Evolutionary conservation across 1,140 invertebrate species (phyloP).

Genomic region (Drosophila yakuba): DNA sequence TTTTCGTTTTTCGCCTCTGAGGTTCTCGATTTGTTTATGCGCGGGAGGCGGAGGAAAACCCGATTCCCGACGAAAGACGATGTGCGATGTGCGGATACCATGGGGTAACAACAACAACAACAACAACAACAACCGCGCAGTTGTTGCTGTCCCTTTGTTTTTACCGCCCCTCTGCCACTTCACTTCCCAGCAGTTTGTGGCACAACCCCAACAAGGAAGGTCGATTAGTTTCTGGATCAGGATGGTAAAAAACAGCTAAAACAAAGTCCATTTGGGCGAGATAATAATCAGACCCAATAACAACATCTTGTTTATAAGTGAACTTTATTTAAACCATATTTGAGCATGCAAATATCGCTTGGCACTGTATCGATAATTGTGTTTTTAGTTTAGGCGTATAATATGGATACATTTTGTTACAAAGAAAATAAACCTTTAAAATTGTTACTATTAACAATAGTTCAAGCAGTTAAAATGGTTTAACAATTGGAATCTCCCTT

Average conservation of each 20-base stretch:
- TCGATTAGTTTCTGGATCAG: constrained; percentile 10
- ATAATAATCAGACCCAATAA: not conserved
- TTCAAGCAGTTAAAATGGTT: no score
- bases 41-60: constrained; percentile 12
- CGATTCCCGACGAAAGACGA: constrained; percentile 42
- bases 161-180: constrained; percentile 34
- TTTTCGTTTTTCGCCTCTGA: constrained; percentile 1
- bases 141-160: constrained; percentile 59
- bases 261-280: not conserved
- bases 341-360: no score
- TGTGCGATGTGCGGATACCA: constrained; percentile 15
- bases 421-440: no score
- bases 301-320: no score
- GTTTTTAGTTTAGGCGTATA: no score
- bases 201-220: constrained; percentile 16
- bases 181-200: constrained; percentile 10
- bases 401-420: no score
- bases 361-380: no score
- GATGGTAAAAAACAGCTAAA: constrained; percentile 7
- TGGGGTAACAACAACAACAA: constrained; percentile 15
- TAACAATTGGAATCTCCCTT: no score
- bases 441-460: no score
- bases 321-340: no score
- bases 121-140: not conserved
- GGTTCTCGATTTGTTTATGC: constrained; percentile 37